phyloP scores from a whole-genome alignment of 1,140 invertebrate species.

The Macrobrachium rosenbergii region DNA sequence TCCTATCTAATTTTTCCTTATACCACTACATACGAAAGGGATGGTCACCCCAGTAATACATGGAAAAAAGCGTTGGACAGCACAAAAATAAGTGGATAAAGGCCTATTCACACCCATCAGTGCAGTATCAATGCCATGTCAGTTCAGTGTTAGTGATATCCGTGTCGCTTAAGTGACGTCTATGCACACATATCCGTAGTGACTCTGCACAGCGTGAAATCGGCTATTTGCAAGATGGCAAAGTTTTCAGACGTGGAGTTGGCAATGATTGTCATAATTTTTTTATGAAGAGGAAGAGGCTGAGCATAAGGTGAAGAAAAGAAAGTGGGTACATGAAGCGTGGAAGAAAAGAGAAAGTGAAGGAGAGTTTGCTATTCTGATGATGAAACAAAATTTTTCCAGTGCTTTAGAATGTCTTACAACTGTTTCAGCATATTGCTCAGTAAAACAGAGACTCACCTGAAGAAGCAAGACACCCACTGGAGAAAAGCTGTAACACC shows the following conservation, averaged over 20 bases:
- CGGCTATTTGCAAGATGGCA: neutral
- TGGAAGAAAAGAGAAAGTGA: neutral
- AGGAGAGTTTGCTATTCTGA: neutral
- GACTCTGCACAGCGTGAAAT: neutral
- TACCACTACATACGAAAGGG: too few species aligned
- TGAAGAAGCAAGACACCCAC: neutral
- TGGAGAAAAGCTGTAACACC: slow-evolving; percentile 24
- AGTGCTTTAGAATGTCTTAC: neutral
- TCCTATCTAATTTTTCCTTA: too few species aligned
- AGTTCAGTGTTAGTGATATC: neutral
- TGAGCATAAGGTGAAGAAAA: neutral
- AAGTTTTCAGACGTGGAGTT: slow-evolving; percentile 11
- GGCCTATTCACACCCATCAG: too few species aligned
- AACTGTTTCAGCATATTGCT: slow-evolving; percentile 26
- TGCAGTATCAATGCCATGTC: too few species aligned
- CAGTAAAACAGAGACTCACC: too few species aligned
- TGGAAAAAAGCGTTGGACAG: too few species aligned
- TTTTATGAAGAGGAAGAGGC: slow-evolving; percentile 3
- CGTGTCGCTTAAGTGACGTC: too few species aligned
- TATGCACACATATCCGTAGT: too few species aligned
- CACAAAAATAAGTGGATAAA: too few species aligned
- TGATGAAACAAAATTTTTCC: neutral
- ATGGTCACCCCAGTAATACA: too few species aligned
- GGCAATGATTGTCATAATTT: slow-evolving; percentile 2
- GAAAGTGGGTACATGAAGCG: slow-evolving; percentile 1